phyloP scores from a whole-genome alignment of 2,888 invertebrate genomes.

The Drosophila algonquin region DNA sequence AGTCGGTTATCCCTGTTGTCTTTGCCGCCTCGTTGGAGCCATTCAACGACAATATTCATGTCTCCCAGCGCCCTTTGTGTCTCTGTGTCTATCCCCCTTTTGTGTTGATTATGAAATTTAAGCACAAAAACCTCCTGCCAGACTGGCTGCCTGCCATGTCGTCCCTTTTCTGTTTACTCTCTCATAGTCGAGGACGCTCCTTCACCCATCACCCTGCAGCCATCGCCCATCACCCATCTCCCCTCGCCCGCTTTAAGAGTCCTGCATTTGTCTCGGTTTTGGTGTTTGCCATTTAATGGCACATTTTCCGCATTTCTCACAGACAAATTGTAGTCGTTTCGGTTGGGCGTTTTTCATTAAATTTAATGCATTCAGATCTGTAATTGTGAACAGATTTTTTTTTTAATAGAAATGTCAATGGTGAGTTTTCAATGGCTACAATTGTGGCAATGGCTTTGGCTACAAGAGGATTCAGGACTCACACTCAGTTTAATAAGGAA shows the following conservation, averaged over 20 bases:
- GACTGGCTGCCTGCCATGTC: slow-evolving; percentile 40
- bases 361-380: slow-evolving; percentile 61
- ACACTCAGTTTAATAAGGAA: background rate
- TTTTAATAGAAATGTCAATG: slow-evolving; percentile 16
- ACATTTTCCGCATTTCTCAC: slow-evolving; percentile 65
- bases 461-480: background rate
- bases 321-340: slow-evolving; percentile 40
- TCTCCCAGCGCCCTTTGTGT: background rate
- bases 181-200: background rate
- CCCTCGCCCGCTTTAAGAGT: slow-evolving; percentile 16
- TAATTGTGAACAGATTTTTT: slow-evolving; percentile 55
- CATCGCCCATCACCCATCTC: background rate
- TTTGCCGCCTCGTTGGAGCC: slow-evolving; percentile 73
- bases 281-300: slow-evolving; percentile 72
- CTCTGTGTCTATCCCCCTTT: slow-evolving; percentile 52
- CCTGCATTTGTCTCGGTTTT: slow-evolving; percentile 25
- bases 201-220: background rate
- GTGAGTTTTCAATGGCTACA: background rate
- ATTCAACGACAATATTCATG: slow-evolving; percentile 53
- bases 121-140: slow-evolving; percentile 64
- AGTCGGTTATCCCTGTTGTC: slow-evolving; percentile 47
- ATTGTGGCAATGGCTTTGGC: no score
- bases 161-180: slow-evolving; percentile 27
- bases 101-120: slow-evolving; percentile 78
- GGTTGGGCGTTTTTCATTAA: slow-evolving; percentile 45